Evolutionary conservation across 2,888 invertebrate genomes (phyloP).

Genomic region (Pharmacophagus antenor): DNA sequence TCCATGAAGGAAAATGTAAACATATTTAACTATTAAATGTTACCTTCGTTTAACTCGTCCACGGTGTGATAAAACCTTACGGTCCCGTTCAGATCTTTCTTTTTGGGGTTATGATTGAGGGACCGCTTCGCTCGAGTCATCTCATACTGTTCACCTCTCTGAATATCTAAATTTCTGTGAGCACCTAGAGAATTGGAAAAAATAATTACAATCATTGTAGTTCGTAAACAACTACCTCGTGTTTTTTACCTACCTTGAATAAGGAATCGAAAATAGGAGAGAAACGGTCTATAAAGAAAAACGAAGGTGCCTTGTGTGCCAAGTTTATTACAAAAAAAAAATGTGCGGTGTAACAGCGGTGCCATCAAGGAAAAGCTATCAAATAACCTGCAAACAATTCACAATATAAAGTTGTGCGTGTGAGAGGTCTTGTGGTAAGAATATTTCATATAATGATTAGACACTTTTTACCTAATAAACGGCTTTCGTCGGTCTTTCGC

Average conservation of each 20-base stretch:
- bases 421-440: background rate
- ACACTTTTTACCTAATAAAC: conserved; percentile 26
- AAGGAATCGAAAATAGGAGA: background rate
- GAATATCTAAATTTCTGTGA: background rate
- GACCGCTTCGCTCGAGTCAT: conserved; percentile 52
- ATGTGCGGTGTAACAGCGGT: conserved; percentile 54
- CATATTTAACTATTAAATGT: background rate
- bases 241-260: conserved; percentile 6
- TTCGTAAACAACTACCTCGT: background rate
- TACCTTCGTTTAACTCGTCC: conserved; percentile 68
- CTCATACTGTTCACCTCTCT: conserved; percentile 36
- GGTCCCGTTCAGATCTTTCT: conserved; percentile 52
- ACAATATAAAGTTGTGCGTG: conserved; percentile 1
- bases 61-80: conserved; percentile 53
- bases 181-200: background rate
- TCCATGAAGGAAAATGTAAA: background rate
- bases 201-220: background rate
- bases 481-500: background rate
- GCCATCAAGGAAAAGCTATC: conserved; percentile 52
- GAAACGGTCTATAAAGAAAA: conserved; percentile 42
- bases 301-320: conserved; percentile 47
- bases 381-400: conserved; percentile 62
- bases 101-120: conserved; percentile 33
- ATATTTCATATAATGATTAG: conserved; percentile 69
- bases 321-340: conserved; percentile 40